Conservation (phyloP, 2,888 invertebrate species). For the Loripinus fragilis region DNA sequence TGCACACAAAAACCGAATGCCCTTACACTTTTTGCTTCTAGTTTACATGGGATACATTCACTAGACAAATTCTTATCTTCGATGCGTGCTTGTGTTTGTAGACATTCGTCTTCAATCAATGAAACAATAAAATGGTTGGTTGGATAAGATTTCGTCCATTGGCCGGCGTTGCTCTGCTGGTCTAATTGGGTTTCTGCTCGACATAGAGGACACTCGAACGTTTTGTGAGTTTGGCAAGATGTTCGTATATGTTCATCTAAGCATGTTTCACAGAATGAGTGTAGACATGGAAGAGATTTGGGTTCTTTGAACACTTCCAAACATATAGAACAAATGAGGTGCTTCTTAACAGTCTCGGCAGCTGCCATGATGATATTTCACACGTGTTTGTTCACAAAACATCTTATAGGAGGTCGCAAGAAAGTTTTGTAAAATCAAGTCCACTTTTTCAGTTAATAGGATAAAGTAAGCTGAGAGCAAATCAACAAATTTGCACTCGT, state of each 20-base stretch:
- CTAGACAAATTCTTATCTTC: no score
- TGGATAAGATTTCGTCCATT: neutral
- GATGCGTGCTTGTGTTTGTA: neutral
- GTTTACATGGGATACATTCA: constrained; percentile 31
- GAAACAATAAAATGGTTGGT: neutral
- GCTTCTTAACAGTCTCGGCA: neutral
- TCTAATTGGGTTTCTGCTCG: neutral
- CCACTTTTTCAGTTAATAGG: no score
- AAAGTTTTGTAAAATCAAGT: no score
- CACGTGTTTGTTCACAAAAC: no score
- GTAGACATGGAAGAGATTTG: neutral
- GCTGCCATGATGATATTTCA: constrained; percentile 1
- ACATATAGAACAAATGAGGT: neutral
- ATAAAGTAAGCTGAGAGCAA: no score
- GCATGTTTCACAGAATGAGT: neutral
- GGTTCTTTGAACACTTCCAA: neutral
- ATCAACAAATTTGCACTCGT: no score
- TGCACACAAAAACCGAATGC: constrained; percentile 31
- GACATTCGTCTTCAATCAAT: neutral
- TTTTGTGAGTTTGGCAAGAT: neutral
- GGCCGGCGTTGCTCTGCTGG: no score
- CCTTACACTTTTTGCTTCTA: constrained; percentile 16
- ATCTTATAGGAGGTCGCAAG: no score
- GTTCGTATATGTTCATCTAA: neutral
- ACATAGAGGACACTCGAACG: neutral